Base-by-base conservation (phyloP, 2,888 invertebrate genomes). In the Chesias legatella region DNA sequence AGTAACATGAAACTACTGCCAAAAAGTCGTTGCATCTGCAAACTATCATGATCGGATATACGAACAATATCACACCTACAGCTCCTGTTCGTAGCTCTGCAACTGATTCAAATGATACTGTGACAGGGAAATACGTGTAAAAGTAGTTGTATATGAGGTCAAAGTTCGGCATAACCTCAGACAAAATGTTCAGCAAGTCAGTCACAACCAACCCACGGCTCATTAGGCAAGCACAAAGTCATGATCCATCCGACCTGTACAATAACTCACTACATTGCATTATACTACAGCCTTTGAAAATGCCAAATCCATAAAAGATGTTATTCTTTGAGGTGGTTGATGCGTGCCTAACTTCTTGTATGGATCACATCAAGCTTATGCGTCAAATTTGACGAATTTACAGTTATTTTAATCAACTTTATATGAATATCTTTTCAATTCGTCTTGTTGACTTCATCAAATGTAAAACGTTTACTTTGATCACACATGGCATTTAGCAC, bases 261-360 rank as follows among this genome's bases (percentile, higher is more conserved):
- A 48, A 51, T 44, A 26, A 44, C 36, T 44, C 38, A 33, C 29
- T 45, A 51, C 44, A 33, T 40, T 35, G 38, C 35, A 55, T 43
- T 45, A 50, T 44, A 25, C 45, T 36, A 38, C 42, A 27, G 47
- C 25, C 30, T 22, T 49, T 51, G 48, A 27, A 38, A 44, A 45
- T 21, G 47, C 41, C 44, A 35, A 37, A 42, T 49, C 47, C 45
- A 51, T 43, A 51, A 48, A 48, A 56, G 51, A 48, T 49, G 43
- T 37, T 48, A 56, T 56, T 49, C 48, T 53, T 37, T 35, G 48
- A 48, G 53, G 47, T 48, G 46, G 27, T 51, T 55, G 51, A 38
- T 48, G 48, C 53, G 49, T 51, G 45, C 36, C 39, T 43, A 48
- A 43, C 22, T 51, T 49, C 37, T 47, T 26, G 24, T 33, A 45